These are phyloP conservation scores for Pharmacophagus antenor DNA, from an alignment of 2,888 invertebrate genomes.

Conservation along the genomic window DNA sequence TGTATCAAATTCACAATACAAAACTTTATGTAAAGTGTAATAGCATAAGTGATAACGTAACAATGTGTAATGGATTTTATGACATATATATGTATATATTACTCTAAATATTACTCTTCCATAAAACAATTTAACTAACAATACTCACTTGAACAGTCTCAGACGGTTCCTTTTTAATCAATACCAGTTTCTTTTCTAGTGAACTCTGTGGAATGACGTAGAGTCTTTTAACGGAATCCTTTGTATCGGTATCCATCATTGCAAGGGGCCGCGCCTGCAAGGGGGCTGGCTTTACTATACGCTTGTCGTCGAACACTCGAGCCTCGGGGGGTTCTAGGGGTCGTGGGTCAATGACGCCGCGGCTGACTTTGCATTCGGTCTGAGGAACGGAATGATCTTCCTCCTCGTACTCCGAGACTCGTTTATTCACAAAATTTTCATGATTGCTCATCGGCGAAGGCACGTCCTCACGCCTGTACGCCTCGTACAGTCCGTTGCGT, in stretches of 20 bases:
- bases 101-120: not conserved
- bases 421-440: slow-evolving; percentile 64
- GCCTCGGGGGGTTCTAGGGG: slow-evolving; percentile 60
- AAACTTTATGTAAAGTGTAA: too few species aligned
- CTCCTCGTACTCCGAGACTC: slow-evolving; percentile 70
- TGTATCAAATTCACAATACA: too few species aligned
- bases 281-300: slow-evolving; percentile 71
- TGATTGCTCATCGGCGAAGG: slow-evolving; percentile 59
- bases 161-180: slow-evolving; percentile 82
- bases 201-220: slow-evolving; percentile 70
- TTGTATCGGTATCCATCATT: slow-evolving; percentile 58
- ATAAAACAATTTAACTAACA: not conserved
- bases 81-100: too few species aligned
- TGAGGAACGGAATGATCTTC: slow-evolving; percentile 59
- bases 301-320: slow-evolving; percentile 60
- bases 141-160: slow-evolving; percentile 71
- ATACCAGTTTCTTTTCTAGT: slow-evolving; percentile 83
- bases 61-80: too few species aligned
- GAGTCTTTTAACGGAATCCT: slow-evolving; percentile 61
- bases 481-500: slow-evolving; percentile 66
- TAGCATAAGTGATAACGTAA: too few species aligned
- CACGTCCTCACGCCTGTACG: slow-evolving; percentile 57
- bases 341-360: slow-evolving; percentile 51
- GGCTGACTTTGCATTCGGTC: slow-evolving; percentile 46
- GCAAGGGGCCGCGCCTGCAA: slow-evolving; percentile 64